Conservation (phyloP, 2,888 invertebrate genomes). For the Fragum fragum region DNA sequence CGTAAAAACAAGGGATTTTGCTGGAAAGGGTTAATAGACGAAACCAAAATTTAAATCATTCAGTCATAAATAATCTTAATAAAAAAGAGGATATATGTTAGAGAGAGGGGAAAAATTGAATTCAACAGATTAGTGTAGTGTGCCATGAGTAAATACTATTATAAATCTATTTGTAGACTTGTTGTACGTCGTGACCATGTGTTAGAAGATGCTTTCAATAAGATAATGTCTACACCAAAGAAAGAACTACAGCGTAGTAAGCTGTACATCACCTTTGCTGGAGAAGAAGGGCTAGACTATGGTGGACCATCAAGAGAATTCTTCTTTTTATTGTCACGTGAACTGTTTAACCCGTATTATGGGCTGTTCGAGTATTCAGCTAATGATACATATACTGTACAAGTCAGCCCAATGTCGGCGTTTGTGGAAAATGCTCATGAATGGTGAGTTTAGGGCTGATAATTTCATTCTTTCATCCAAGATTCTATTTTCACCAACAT, state of each 20-base stretch:
- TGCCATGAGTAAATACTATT: too few species aligned
- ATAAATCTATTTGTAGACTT: slow-evolving; percentile 90
- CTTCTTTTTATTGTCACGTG: slow-evolving; percentile 98
- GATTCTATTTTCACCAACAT: too few species aligned
- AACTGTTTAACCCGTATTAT: slow-evolving; percentile 99
- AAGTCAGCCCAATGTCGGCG: slow-evolving; percentile 94
- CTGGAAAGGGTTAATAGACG: too few species aligned
- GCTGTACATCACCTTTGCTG: slow-evolving; percentile 93
- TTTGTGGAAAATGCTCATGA: slow-evolving; percentile 99
- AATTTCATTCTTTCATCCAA: too few species aligned
- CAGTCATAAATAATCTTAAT: too few species aligned
- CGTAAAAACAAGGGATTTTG: too few species aligned
- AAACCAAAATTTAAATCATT: too few species aligned
- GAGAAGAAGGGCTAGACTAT: slow-evolving; percentile 99
- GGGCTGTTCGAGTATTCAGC: slow-evolving; percentile 99
- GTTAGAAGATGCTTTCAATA: slow-evolving; percentile 97
- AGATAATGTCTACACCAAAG: slow-evolving; percentile 98
- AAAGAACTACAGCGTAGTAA: slow-evolving; percentile 98
- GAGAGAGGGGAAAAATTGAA: too few species aligned
- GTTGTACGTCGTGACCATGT: slow-evolving; percentile 97
- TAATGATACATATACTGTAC: slow-evolving; percentile 98
- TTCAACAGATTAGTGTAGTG: too few species aligned
- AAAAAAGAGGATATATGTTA: too few species aligned
- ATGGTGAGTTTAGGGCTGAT: slow-evolving; percentile 90
- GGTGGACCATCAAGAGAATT: slow-evolving; percentile 99